Evolutionary conservation across 1,140 invertebrate species (phyloP), one percentile per base, ranked within the genome.

Genomic region (Mylabris phalerata): DNA sequence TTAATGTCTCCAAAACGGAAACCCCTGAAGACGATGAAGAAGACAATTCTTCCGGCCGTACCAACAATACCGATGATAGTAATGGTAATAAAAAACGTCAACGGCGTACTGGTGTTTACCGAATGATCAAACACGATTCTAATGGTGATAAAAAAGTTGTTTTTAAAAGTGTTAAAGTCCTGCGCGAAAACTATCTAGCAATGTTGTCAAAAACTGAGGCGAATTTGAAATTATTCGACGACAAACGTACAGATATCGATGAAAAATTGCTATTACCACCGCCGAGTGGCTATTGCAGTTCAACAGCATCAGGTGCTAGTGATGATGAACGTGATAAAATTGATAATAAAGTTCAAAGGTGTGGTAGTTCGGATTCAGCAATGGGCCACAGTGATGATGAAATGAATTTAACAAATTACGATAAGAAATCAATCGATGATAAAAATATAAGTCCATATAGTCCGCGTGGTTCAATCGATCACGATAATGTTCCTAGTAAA

Each of bases 321-420:
- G 70, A 72, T 32, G 72, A 72, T 38, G 71, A 72, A 55, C 51
- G 62, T 2, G 66, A 66, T 7, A 63, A 56, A 59, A 27, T 13
- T 61, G 56, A 45, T 65, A 55, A 61, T 25, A 41, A 42, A 40
- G 67, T 71, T 7, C 52, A 55, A 44, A 72, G 80, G 57, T 79
- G 78, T 61, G 76, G 71, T 45, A 81, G 79, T 61, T 77, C 77
- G 0, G 80, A 82, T 65, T 81, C 79, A 10, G 80, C 79, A 2
- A 76, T 76, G n/a, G 70, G 69, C 3, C 72, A 78, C 6, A 79
- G 78, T 59, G 79, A 80, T 50, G 79, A 81, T 32, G 78, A 80
- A 63, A 68, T 70, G 48, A 63, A 27, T 73, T 75, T 64, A 70
- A 71, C 72, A 55, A 70, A 59, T 55, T 64, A 61, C 58, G 54